phyloP scores from a whole-genome alignment of 2,797 vertebrate genomes.

The Micrastur ruficollis region DNA sequence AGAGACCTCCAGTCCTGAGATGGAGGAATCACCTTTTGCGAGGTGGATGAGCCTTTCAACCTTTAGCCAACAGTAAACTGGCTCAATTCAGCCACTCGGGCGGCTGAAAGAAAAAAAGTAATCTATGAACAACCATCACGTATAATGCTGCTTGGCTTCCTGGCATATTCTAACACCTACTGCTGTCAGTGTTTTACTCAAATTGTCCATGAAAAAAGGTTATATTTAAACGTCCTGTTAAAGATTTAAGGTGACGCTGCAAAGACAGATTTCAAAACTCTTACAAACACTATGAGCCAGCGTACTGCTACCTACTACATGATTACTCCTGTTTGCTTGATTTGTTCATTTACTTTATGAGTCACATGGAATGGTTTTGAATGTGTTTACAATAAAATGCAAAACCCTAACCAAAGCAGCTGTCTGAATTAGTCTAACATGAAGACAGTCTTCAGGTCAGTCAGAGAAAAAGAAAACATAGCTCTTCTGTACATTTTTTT shows the following conservation, averaged over 20 bases:
- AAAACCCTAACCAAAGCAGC: conserved; percentile 4
- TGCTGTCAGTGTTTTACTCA: background rate
- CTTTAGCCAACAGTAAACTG: background rate
- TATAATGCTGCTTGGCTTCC: background rate
- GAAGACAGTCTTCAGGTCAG: background rate
- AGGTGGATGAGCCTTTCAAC: background rate
- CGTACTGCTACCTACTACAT: background rate
- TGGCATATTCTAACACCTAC: background rate
- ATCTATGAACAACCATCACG: background rate
- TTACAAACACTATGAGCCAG: background rate
- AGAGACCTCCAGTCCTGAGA: background rate
- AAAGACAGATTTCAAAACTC: background rate
- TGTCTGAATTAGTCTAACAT: background rate
- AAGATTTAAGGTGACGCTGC: background rate
- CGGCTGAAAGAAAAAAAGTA: background rate
- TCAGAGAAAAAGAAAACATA: background rate
- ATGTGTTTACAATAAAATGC: background rate
- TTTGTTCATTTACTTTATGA: background rate
- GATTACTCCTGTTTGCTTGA: background rate
- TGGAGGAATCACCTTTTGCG: rapidly evolving
- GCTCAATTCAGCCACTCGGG: background rate
- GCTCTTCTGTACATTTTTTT: background rate
- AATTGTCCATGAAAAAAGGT: background rate
- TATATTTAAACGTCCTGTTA: background rate
- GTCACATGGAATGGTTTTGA: background rate